phyloP scores from a whole-genome alignment of 2,113 vertebrate species.

The Taxidea taxus region DNA sequence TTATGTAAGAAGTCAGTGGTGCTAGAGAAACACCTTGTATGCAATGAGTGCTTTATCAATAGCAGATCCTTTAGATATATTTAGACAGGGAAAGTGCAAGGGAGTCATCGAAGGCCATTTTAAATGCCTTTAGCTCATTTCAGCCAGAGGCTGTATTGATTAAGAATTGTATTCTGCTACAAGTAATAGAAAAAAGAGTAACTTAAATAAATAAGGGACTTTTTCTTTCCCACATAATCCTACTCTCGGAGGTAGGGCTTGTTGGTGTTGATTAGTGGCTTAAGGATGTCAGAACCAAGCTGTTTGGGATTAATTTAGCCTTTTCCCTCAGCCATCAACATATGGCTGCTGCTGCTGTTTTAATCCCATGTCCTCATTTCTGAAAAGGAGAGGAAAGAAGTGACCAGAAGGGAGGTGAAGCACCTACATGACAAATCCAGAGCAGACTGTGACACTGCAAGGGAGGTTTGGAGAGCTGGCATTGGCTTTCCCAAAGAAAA shows the following conservation, averaged over 20 bases:
- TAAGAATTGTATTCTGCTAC: background rate
- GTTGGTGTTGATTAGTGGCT: background rate
- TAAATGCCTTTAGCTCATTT: background rate
- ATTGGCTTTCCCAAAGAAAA: background rate
- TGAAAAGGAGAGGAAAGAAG: background rate
- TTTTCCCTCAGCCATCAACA: background rate
- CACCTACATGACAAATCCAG: background rate
- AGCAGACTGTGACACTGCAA: background rate
- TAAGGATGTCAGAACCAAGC: background rate
- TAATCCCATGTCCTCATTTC: background rate
- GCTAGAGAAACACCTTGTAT: background rate
- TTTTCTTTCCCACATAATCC: background rate
- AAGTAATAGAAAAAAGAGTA: conserved; percentile 24
- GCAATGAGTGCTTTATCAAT: background rate
- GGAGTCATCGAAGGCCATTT: background rate
- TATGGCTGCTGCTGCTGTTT: background rate
- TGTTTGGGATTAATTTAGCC: background rate
- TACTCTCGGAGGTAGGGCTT: background rate
- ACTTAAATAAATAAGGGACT: background rate
- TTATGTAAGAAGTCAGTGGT: background rate
- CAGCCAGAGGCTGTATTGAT: background rate
- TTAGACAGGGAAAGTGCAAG: background rate
- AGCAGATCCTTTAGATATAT: background rate
- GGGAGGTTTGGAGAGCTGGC: background rate
- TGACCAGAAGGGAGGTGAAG: background rate